Evolutionary conservation across 2,888 invertebrate species (phyloP).

Genomic region (Cataglyphis livida): DNA sequence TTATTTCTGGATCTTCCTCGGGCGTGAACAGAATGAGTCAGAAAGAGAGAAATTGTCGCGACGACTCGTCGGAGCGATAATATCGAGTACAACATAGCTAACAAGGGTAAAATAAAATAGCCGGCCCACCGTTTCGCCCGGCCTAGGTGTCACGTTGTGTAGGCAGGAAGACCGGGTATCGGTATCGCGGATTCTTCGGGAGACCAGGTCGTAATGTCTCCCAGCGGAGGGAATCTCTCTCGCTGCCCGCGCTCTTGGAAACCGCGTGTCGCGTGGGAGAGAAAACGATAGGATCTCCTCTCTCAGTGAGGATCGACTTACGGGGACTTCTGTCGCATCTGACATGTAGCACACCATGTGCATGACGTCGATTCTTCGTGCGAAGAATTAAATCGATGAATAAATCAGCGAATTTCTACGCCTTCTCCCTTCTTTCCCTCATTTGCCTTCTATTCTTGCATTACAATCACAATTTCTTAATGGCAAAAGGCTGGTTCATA

Average conservation of each 20-base stretch:
- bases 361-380: slow-evolving; percentile 30
- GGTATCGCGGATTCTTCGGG: slow-evolving; percentile 68
- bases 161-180: slow-evolving; percentile 62
- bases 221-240: slow-evolving; percentile 56
- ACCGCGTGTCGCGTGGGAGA: slow-evolving; percentile 67
- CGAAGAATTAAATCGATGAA: slow-evolving; percentile 36
- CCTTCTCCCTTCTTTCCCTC: neutral
- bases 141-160: slow-evolving; percentile 64
- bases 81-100: slow-evolving; percentile 61
- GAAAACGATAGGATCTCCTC: slow-evolving; percentile 69
- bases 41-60: slow-evolving; percentile 59
- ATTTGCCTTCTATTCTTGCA: neutral
- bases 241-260: slow-evolving; percentile 53
- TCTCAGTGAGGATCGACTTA: slow-evolving; percentile 69
- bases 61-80: slow-evolving; percentile 59
- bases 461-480: neutral
- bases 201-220: slow-evolving; percentile 72
- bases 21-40: slow-evolving; percentile 69
- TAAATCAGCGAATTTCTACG: slow-evolving; percentile 39
- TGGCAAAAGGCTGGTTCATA: neutral
- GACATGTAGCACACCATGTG: slow-evolving; percentile 43
- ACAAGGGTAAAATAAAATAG: slow-evolving; percentile 65
- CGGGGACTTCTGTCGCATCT: slow-evolving; percentile 69
- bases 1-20: slow-evolving; percentile 25
- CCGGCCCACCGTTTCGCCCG: slow-evolving; percentile 64